These are phyloP conservation scores for Polydrusus tereticollis DNA, from an alignment of 2,888 invertebrate genomes.

Conservation along the genomic window DNA sequence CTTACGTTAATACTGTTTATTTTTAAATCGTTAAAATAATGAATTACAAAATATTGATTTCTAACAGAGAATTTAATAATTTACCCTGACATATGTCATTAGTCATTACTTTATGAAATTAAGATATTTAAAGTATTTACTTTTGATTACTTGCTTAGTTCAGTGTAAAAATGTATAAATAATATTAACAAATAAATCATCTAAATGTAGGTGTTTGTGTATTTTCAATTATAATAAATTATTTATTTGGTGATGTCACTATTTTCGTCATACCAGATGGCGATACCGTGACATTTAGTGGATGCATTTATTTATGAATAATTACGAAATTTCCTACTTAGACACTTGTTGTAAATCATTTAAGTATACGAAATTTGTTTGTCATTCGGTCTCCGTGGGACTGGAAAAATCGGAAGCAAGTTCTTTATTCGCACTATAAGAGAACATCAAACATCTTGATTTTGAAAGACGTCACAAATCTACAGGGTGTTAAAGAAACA, in stretches of 20 bases:
- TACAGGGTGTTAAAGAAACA: no score
- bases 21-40: no score
- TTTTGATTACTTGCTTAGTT: background rate
- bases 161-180: background rate
- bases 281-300: constrained; percentile 18
- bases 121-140: background rate
- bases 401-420: background rate
- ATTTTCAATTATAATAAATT: constrained; percentile 28
- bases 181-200: constrained; percentile 12
- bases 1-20: no score
- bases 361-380: constrained; percentile 21
- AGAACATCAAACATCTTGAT: background rate
- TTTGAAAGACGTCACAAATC: no score
- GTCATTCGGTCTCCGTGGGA: constrained; percentile 9
- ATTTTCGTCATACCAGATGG: constrained; percentile 25
- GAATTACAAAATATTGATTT: no score
- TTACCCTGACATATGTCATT: no score
- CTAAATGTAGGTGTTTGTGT: constrained; percentile 27
- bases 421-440: background rate
- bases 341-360: constrained; percentile 28
- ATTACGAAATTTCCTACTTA: constrained; percentile 18
- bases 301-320: constrained; percentile 11
- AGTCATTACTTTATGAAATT: no score
- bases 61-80: no score
- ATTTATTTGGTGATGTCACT: constrained; percentile 27